A percentile compares a stretch with the other conserved stretches of the same genome.
Conservation (phyloP, 2,113 vertebrate genomes). For the Junco hyemalis region DNA sequence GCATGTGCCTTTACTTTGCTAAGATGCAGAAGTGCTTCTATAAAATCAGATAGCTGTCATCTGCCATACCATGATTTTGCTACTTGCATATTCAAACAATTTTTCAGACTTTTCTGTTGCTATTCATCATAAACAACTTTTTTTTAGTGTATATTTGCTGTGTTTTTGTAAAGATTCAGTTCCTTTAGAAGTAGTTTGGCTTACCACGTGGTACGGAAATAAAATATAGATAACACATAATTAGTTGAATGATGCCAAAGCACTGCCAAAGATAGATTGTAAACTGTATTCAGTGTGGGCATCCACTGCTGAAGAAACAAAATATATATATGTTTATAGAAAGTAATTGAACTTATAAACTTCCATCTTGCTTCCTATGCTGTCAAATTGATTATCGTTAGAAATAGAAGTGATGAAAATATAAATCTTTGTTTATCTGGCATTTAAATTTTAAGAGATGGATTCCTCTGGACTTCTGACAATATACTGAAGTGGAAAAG, state of each 20-base stretch:
- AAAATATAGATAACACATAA: slow-evolving; percentile 16
- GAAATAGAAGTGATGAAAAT: background rate
- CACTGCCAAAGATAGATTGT: background rate
- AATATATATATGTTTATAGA: background rate
- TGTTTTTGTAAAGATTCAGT: background rate
- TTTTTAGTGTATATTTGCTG: background rate
- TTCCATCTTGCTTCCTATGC: background rate
- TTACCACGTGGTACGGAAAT: slow-evolving; percentile 32
- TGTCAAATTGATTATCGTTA: background rate
- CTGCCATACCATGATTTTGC: background rate
- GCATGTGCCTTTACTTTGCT: background rate
- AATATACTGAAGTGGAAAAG: background rate
- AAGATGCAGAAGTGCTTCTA: background rate
- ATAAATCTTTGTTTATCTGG: background rate
- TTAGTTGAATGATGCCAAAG: slow-evolving; percentile 35
- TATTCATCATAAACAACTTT: background rate
- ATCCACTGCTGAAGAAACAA: background rate
- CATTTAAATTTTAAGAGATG: background rate
- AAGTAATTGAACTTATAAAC: background rate
- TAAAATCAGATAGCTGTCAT: background rate
- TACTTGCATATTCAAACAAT: background rate
- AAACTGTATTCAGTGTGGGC: background rate
- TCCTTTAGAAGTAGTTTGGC: slow-evolving; percentile 54
- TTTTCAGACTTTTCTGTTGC: background rate
- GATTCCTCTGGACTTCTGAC: background rate